These are phyloP conservation scores for Clarias platycephalus DNA, from an alignment of 2,797 vertebrate genomes.

Conservation along the genomic window DNA sequence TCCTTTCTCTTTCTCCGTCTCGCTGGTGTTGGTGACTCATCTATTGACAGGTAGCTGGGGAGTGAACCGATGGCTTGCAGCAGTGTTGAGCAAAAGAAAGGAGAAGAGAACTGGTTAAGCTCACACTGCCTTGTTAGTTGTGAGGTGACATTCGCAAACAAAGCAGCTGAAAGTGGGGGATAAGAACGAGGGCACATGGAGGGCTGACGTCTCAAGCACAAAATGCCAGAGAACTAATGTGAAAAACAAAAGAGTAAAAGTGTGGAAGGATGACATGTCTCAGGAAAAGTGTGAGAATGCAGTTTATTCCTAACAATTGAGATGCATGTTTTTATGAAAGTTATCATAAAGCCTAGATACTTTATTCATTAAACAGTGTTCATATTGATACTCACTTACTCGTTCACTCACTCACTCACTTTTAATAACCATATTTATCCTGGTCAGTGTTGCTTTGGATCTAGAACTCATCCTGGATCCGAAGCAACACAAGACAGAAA, in stretches of 20 bases:
- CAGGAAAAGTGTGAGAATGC: not conserved
- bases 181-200: not conserved
- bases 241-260: not conserved
- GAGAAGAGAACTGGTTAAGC: slow-evolving; percentile 12
- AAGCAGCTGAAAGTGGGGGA: not conserved
- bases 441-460: not conserved
- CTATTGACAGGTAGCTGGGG: slow-evolving; percentile 51
- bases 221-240: slow-evolving; percentile 21
- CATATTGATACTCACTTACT: not conserved
- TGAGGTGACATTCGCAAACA: slow-evolving; percentile 25
- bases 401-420: not conserved
- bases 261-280: not conserved
- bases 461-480: not conserved
- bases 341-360: not conserved
- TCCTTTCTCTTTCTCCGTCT: slow-evolving; percentile 34
- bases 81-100: slow-evolving; percentile 8
- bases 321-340: not conserved
- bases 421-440: not conserved
- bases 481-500: not conserved
- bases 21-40: slow-evolving; percentile 54
- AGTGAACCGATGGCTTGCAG: slow-evolving; percentile 43
- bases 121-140: slow-evolving; percentile 28
- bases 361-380: not conserved
- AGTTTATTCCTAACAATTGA: not conserved
- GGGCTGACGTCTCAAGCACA: not conserved